Evolutionary conservation across 2,888 invertebrate genomes (phyloP), one percentile per base, ranked within the genome.

Genomic region (Augiades crinisus): DNA sequence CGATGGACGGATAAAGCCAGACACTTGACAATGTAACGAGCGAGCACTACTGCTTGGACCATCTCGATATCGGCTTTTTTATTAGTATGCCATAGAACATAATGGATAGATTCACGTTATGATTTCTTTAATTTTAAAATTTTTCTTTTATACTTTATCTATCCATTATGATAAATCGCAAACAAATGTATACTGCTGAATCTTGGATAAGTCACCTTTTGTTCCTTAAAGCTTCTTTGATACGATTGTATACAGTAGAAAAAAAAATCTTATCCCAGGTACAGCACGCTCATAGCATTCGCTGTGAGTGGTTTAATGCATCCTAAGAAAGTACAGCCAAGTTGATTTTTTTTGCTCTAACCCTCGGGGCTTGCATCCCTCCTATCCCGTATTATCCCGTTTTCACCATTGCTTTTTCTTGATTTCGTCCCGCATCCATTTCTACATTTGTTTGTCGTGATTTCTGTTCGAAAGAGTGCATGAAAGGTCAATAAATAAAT

Each of bases 261-360:
- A 27, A 3, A 10, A 10, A n/a, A 4, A 1, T n/a, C 37, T 22
- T 55, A 55, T 65, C 63, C 68, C 64, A 68, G 66, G 59, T 64
- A 57, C 51, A 59, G 62, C 63, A 59, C 22, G 38, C 37, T 55
- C 36, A 43, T 27, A 36, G 44, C 45, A 43, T 51, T 27, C 31
- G 31, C 47, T 19, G 37, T 50, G 37, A n/a, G 33, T 27, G 37
- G n/a, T 49, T 52, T 31, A 22, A 10, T 50, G 43, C 50, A 50
- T 50, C 17, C 17, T 50, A 31, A 38, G 55, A 70, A 82, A 87
- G 85, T 87, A 87, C 86, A 86, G 81, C 85, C 87, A 86, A 82
- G 75, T 87, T 83, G 82, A 78, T 65, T 56, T 75, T 68, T 72
- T 78, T 80, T 76, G 78, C 75, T 80, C 64, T 69, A 70, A 67